Conservation (phyloP, 2,797 vertebrate species). For the Anabas testudineus region DNA sequence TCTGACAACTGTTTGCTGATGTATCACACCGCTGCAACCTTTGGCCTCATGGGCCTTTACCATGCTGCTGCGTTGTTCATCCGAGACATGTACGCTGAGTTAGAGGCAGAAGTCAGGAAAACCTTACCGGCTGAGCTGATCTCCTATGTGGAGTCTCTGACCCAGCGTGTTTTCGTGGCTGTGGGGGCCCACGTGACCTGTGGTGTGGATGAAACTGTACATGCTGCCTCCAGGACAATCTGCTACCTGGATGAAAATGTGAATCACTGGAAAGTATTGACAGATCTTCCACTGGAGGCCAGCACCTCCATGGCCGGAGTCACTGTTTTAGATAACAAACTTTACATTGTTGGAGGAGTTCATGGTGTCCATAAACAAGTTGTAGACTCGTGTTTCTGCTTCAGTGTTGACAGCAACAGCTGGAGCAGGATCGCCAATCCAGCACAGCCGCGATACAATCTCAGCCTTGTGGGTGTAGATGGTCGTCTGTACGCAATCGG, state of each 20-base stretch:
- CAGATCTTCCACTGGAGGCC: conserved; percentile 88
- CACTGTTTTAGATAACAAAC: conserved; percentile 90
- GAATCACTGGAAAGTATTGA: conserved; percentile 90
- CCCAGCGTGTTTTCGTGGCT: conserved; percentile 87
- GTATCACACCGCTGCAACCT: conserved; percentile 89
- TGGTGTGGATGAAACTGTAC: conserved; percentile 31
- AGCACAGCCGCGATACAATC: conserved; percentile 90
- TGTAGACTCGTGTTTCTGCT: conserved; percentile 91
- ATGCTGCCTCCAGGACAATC: conserved; percentile 84
- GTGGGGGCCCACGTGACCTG: conserved; percentile 79
- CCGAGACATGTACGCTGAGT: conserved; percentile 85
- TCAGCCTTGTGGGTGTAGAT: conserved; percentile 86
- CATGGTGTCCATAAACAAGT: conserved; percentile 88
- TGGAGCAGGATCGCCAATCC: conserved; percentile 89
- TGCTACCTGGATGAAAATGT: conserved; percentile 91
- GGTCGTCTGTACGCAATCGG: conserved; percentile 89
- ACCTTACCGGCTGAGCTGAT: conserved; percentile 85
- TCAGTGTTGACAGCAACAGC: conserved; percentile 74
- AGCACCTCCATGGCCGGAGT: conserved; percentile 95
- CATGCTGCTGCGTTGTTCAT: conserved; percentile 88
- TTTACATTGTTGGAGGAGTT: conserved; percentile 93
- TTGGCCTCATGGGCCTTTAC: conserved; percentile 89
- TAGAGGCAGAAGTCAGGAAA: conserved; percentile 79
- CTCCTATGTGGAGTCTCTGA: conserved; percentile 86
- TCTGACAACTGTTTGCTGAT: conserved; percentile 93